Base-by-base conservation (phyloP, 2,113 vertebrate genomes). In the Tricholaema leucomelas region DNA sequence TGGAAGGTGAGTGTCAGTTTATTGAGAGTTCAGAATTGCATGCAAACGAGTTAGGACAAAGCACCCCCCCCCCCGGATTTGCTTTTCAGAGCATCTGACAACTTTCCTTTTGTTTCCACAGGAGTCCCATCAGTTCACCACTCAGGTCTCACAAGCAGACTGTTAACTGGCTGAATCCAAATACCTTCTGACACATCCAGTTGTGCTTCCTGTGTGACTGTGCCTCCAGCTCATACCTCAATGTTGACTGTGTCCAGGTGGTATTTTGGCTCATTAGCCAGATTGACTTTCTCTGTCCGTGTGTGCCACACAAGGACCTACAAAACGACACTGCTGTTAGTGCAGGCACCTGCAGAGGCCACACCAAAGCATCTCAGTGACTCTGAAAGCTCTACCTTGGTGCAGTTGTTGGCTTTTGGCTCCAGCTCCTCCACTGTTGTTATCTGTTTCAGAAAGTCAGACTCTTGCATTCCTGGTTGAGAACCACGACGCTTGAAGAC, bases 251-350 rank as follows among this genome's bases (percentile, higher is more conserved):
- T 98, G 97, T 99, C 99, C 96, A 98, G 98, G 60, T 97, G 98
- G 88, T 98, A 97, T 95, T 99, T 99, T 85, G 99, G 98, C 97
- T 99, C 99, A 0, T 99, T 99, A 64, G 98, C 98, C 23, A 99
- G 96, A 67, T 99, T 98, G 8, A 98, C 99, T 88, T 99, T 99
- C 96, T 99, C 99, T 33, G 99, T 99, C 89, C 99, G 98, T 8
- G 99, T 99, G 98, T 99, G 99, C 99, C 99, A 99, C 56, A 99
- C 99, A 30, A 99, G 98, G 88, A 99, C 99, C 99, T 99, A 36
- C 6, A 75, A 94, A 69, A 73, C 6, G 85, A 55, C 35, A 44
- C 8, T 52, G 28, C 15, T 18, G 48, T 94, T 90, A 91, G 83
- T 84, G 30, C 44, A 54, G 73, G 38, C 67, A 16, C 8, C 69